Evolutionary conservation across 64 coral and sea anemone species (phyloP), one percentile per base, ranked within the genome.

Genomic region (Porites lutea): DNA sequence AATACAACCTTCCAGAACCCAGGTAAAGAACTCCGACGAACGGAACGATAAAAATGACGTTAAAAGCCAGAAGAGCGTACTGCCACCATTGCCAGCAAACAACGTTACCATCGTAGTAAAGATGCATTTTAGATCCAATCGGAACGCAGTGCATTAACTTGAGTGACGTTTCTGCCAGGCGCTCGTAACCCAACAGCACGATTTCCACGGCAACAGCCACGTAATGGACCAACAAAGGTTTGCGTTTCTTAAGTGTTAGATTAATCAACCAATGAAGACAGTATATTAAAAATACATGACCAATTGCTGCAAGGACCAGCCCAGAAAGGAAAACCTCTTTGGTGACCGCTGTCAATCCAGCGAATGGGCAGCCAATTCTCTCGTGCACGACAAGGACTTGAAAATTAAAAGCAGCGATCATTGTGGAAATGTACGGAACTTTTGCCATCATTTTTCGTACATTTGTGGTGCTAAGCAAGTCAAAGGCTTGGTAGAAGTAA

Each of bases 41-140:
- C 8, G 95, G 95, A 9, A 93, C 73, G 6, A 90, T 27, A 81
- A 90, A 96, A 13, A 84, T 83, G 48, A 19, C 47, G 44, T 70
- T 90, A 83, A 77, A 96, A 22, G 92, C 79, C 14, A 93, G 27
- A 5, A 93, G 15, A 37, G 65, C 74, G 47, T 67, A 54, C 58
- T 96, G 95, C 95, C 95, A 96, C 94, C 94, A 95, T 10, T 96
- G 84, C 95, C 95, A 96, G 52, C 95, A 96, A 15, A 48, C 22
- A 9, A 93, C 78, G 57, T 93, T 71, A 2, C 90, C 95, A 48
- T 96, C 95, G 15, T 73, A 46, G 57, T 72, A 93, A 46, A 96
- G 87, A 19, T 64, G 71, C 79, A 72, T 62, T 18, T 22, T 19
- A 21, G 88, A 69, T 10, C 51, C 75, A 16, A 95, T 48, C 18